Base-by-base conservation (phyloP, 2,888 invertebrate species). In the Caenorhabditis parvicauda region DNA sequence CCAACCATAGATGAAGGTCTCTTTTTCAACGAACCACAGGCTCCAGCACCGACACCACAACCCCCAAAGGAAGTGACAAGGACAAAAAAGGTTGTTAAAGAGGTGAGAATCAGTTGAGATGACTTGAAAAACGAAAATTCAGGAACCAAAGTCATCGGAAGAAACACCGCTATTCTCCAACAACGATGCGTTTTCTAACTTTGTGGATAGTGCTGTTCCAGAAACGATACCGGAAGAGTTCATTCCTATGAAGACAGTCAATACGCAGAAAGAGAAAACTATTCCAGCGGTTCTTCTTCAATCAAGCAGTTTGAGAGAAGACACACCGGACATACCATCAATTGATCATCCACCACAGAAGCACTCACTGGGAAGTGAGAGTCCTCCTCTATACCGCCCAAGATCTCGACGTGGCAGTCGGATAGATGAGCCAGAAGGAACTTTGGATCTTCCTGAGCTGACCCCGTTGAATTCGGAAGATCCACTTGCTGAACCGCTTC, bases 331-430 rank as follows among this genome's bases (percentile, higher is more conserved):
- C 44, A 43, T 57, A 29, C 51, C 55, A 14, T 19, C 42, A 14
- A 39, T 49, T 1, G 52, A 46, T 19, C 57, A 53, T 27, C 24
- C 3, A 5, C 28, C 45, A 7, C 17, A 29, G 14, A 52, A 46
- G 37, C 44, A 35, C 0, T 35, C 46, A 9, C 44, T 55, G n/a
- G 43, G 67, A 41, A 56, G 64, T 14, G 59, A 59, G 1, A 64
- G 67, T 44, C 66, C 64, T 7, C 61, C 67, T 2, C 55, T 65
- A 29, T 70, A 68, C 12, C 54, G 79, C 21, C 79, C 79, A 0
- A 54, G 69, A 12, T 77, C 77, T 5, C 59, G 79, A 46, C 56
- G 79, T 29, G 78, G 79, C 25, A 75, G 75, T 43, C 45, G 76
- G 43, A 65, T 70, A 1, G 72, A 72, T 56, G 72, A 72, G 43